Evolutionary conservation across 2,797 vertebrate species (phyloP).

Genomic region (Mycteria americana): DNA sequence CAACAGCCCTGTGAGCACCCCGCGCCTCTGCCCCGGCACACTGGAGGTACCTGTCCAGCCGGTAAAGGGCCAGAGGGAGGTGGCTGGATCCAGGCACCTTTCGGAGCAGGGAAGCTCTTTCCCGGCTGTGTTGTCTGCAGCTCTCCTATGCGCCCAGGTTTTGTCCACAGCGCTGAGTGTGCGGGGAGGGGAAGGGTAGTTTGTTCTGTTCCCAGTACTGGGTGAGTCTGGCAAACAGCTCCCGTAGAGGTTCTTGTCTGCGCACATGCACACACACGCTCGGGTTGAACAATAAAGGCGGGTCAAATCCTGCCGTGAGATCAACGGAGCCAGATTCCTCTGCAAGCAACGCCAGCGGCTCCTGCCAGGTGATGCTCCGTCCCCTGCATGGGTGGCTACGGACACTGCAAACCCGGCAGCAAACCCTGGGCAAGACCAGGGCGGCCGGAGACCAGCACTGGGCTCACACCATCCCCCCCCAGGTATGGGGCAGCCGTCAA

Average conservation of each 20-base stretch:
- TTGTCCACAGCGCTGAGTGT: neutral
- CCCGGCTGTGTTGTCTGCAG: neutral
- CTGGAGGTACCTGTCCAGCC: neutral
- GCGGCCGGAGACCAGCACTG: rapidly evolving
- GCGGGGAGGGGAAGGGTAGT: neutral
- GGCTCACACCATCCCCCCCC: rapidly evolving
- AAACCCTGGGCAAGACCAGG: neutral
- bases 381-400: rapidly evolving
- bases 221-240: constrained; percentile 57
- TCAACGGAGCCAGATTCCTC: neutral
- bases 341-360: neutral
- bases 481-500: neutral
- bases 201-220: neutral
- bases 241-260: neutral
- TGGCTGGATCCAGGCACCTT: rapidly evolving
- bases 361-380: neutral
- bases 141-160: neutral
- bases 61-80: neutral
- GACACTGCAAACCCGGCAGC: neutral
- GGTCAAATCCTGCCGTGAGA: neutral
- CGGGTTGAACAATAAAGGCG: neutral
- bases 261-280: neutral
- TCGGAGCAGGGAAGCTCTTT: neutral
- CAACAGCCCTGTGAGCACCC: neutral
- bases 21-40: rapidly evolving